phyloP scores from a whole-genome alignment of 2,888 invertebrate species.

The Acronicta leporina region DNA sequence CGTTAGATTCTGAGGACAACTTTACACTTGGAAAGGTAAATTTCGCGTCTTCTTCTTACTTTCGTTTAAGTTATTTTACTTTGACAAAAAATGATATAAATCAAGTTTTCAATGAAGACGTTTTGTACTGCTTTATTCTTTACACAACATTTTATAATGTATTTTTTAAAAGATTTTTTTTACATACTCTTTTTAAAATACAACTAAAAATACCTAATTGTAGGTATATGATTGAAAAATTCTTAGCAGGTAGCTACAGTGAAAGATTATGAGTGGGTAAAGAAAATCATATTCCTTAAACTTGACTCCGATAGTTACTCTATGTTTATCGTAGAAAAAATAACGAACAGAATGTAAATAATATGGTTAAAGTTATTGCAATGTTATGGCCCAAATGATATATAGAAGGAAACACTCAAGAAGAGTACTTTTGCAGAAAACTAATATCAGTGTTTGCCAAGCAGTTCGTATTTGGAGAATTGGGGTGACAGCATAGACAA shows the following conservation, averaged over 20 bases:
- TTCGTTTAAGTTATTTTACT: slow-evolving; percentile 41
- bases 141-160: too few species aligned
- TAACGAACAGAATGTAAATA: slow-evolving; percentile 55
- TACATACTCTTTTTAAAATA: too few species aligned
- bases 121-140: slow-evolving; percentile 4
- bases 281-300: too few species aligned
- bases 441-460: slow-evolving; percentile 87
- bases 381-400: slow-evolving; percentile 68
- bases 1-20: slow-evolving; percentile 72
- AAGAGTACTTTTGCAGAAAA: slow-evolving; percentile 80
- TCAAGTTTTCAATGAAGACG: slow-evolving; percentile 23
- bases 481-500: slow-evolving; percentile 78
- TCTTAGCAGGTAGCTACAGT: too few species aligned
- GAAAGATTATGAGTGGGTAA: too few species aligned
- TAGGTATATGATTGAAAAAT: too few species aligned
- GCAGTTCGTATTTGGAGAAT: slow-evolving; percentile 82
- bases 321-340: too few species aligned
- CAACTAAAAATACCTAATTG: too few species aligned
- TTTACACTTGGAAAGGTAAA: slow-evolving; percentile 67
- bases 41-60: slow-evolving; percentile 63
- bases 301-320: too few species aligned
- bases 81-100: slow-evolving; percentile 40
- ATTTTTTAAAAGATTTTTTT: too few species aligned
- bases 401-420: slow-evolving; percentile 82
- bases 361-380: slow-evolving; percentile 48